Evolutionary conservation across 2,797 vertebrate genomes (phyloP).

Genomic region (Epinephelus malabaricus): DNA sequence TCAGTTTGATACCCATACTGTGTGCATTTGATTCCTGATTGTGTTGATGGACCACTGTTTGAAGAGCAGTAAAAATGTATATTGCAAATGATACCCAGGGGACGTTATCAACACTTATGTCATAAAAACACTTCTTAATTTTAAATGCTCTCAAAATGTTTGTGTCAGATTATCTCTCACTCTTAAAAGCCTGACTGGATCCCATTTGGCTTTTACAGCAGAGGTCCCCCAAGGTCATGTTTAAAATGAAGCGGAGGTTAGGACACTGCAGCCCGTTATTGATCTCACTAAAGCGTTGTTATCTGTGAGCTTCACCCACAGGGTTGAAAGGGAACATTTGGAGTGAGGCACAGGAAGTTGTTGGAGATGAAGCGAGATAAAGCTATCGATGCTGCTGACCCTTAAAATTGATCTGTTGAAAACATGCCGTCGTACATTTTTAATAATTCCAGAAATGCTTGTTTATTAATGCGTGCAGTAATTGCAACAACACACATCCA

Average conservation of each 20-base stretch:
- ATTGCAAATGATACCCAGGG: not conserved
- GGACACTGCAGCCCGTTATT: constrained; percentile 58
- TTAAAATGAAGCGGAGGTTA: constrained; percentile 48
- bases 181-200: constrained; percentile 50
- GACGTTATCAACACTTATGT: constrained; percentile 30
- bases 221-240: constrained; percentile 52
- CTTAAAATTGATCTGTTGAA: constrained; percentile 41
- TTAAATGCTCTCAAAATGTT: constrained; percentile 55
- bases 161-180: constrained; percentile 49
- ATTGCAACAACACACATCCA: constrained; percentile 53
- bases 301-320: constrained; percentile 29
- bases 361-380: constrained; percentile 35
- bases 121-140: constrained; percentile 31
- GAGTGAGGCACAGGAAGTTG: constrained; percentile 34
- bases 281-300: constrained; percentile 35
- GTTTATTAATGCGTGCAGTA: constrained; percentile 49
- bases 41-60: too few species aligned
- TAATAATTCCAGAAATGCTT: constrained; percentile 67
- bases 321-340: constrained; percentile 30
- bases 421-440: constrained; percentile 54
- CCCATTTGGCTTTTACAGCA: constrained; percentile 51
- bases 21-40: too few species aligned
- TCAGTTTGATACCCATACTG: not conserved
- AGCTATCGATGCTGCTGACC: constrained; percentile 21
- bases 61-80: constrained; percentile 4